Conservation (phyloP, 2,797 vertebrate genomes). For the Manis crassicaudata region DNA sequence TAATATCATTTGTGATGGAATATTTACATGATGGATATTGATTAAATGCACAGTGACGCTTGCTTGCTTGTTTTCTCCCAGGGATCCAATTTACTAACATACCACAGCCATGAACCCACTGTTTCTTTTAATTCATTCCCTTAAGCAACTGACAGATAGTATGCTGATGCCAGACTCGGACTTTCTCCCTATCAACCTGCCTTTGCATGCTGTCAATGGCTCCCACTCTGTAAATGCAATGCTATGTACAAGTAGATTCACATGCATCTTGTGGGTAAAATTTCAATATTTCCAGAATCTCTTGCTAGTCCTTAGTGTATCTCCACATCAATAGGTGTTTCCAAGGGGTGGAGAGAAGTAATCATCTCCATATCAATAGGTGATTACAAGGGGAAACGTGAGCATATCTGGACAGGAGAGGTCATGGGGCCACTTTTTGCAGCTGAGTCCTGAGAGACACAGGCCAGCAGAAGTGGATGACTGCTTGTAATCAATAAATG, state of each 20-base stretch:
- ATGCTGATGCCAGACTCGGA: neutral
- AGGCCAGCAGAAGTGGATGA: no score
- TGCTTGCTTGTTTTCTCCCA: neutral
- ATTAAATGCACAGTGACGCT: neutral
- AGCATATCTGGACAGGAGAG: no score
- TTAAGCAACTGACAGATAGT: neutral
- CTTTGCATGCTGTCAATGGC: neutral
- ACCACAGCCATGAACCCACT: neutral
- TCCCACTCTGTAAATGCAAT: neutral
- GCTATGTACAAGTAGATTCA: neutral
- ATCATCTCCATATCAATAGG: no score
- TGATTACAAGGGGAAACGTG: no score
- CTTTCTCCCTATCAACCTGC: neutral
- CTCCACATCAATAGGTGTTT: no score
- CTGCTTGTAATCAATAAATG: no score
- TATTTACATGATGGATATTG: neutral
- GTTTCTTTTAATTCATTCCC: neutral
- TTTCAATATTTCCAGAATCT: no score
- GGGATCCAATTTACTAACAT: neutral
- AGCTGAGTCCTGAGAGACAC: no score
- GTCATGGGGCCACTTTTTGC: no score
- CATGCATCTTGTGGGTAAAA: neutral
- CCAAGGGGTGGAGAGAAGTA: no score
- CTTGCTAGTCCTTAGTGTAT: no score
- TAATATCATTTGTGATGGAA: neutral